Conservation (phyloP, 1,140 invertebrate genomes). For the Pantala flavescens region DNA sequence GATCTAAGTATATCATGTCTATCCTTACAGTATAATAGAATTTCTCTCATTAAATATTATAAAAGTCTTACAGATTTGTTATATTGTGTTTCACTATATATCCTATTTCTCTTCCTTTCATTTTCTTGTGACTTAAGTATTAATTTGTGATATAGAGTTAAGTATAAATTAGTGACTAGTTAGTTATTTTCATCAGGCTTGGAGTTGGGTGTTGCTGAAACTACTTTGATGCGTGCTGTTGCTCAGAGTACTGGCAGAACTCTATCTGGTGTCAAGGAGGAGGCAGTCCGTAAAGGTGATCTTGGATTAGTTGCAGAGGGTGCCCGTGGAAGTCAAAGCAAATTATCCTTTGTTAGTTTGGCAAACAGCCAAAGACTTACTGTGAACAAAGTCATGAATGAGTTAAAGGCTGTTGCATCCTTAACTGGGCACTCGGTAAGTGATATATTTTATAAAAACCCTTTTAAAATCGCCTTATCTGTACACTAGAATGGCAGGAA, state of each 20-base stretch:
- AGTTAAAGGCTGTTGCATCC: constrained; percentile 80
- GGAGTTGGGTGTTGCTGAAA: constrained; percentile 89
- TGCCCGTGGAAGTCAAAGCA: constrained; percentile 16
- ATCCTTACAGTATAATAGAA: too few relatives aligned
- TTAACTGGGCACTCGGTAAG: constrained; percentile 69
- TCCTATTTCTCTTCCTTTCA: too few relatives aligned
- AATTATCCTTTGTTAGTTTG: background rate
- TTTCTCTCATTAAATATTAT: too few relatives aligned
- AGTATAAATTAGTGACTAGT: background rate
- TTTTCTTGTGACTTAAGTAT: too few relatives aligned
- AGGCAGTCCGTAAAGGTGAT: constrained; percentile 73
- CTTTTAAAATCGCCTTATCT: too few relatives aligned
- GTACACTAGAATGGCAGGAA: too few relatives aligned
- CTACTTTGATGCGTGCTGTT: constrained; percentile 86
- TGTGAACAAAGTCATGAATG: constrained; percentile 64
- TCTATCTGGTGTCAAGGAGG: constrained; percentile 73
- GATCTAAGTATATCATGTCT: too few relatives aligned
- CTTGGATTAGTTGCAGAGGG: constrained; percentile 87
- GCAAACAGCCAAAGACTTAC: constrained; percentile 52
- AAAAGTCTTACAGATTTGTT: too few relatives aligned
- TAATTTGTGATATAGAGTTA: too few relatives aligned
- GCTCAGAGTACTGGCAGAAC: constrained; percentile 84
- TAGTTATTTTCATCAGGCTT: constrained; percentile 46
- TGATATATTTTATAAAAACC: constrained; percentile 25
- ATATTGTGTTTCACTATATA: too few relatives aligned